Base-by-base conservation (phyloP, 2,888 invertebrate species). In the Barypeithes pellucidus region DNA sequence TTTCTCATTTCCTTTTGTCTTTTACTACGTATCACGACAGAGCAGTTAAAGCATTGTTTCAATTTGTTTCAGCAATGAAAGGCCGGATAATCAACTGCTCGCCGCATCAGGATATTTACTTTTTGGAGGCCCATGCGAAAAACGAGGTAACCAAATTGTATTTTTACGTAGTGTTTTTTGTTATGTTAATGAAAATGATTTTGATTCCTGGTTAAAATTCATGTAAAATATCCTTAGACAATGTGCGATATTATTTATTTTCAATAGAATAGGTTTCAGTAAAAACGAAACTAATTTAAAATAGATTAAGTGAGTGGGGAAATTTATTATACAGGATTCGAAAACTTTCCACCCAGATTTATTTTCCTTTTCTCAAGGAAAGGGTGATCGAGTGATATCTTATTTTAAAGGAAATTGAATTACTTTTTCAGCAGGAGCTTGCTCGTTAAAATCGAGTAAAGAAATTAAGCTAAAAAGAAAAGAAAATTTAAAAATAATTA, bases 1-100 rank as follows among this genome's bases (percentile, higher is more conserved):
- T 7, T 5, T 9, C 11, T 41, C 16, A 43, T 45, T 67, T 67
- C 47, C 47, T 57, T 33, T 50, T 66, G 16, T 36, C 43, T 70
- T 63, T 57, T 70, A 63, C 54, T 63, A 63, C 45, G 57, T 61
- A 68, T 68, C 61, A 68, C 50, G 68, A 68, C 68, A 18, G 62
- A 41, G 39, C 33, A 71, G 70, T 65, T 71, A 71, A 70, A 60
- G 63, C 65, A 65, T 50, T 54, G 59, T 71, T 71, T 71, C 65
- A 71, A 71, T 73, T 75, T 73, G 73, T 75, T 75, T 66, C 67
- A 75, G 75, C 75, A 61, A 75, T 75, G 75, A 75, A 75, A 73
- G 76, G 73, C 60, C 62, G 73, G 57, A 76, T 73, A 61, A 76
- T 76, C 71, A 68, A 73, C 67, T 76, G 76, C 47, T 76, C 76